A percentile compares a stretch with the other conserved stretches of the same genome.
phyloP scores from a whole-genome alignment of 2,888 invertebrate genomes.

The Thecocarcelia acutangulata region DNA sequence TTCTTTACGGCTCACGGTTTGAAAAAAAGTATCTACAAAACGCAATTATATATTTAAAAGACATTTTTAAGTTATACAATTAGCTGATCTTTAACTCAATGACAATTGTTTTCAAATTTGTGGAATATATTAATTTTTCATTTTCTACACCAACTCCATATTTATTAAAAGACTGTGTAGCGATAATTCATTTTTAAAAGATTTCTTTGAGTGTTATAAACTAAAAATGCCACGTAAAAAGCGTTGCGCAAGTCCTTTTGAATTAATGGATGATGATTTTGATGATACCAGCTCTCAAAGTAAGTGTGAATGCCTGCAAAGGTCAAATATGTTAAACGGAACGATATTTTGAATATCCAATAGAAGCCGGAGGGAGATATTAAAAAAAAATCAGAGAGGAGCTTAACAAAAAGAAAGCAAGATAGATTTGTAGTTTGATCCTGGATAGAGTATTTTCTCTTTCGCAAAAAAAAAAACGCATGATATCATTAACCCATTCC shows the following conservation, averaged over 20 bases:
- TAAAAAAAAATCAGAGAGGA: too few relatives aligned
- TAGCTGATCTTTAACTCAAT: too few relatives aligned
- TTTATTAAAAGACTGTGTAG: slow-evolving; percentile 12
- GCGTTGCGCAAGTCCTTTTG: slow-evolving; percentile 77
- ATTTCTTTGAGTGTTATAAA: not conserved
- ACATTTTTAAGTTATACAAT: not conserved
- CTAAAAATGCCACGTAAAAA: slow-evolving; percentile 76
- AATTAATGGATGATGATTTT: slow-evolving; percentile 79
- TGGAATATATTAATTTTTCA: too few relatives aligned
- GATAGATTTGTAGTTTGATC: too few relatives aligned
- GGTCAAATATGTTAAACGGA: too few relatives aligned
- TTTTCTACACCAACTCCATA: not conserved
- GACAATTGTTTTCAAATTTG: too few relatives aligned
- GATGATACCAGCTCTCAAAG: slow-evolving; percentile 80
- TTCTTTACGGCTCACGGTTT: slow-evolving; percentile 63
- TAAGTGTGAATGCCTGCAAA: slow-evolving; percentile 71
- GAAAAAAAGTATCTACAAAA: not conserved
- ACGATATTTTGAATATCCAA: too few relatives aligned
- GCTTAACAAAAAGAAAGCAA: too few relatives aligned
- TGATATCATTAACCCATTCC: too few relatives aligned
- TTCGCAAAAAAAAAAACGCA: too few relatives aligned
- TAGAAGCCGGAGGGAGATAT: too few relatives aligned
- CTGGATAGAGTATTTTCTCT: too few relatives aligned
- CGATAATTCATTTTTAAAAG: not conserved
- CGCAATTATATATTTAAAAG: not conserved